These are phyloP conservation scores for Andrena praecox DNA, from an alignment of 2,888 invertebrate species.

Conservation along the genomic window DNA sequence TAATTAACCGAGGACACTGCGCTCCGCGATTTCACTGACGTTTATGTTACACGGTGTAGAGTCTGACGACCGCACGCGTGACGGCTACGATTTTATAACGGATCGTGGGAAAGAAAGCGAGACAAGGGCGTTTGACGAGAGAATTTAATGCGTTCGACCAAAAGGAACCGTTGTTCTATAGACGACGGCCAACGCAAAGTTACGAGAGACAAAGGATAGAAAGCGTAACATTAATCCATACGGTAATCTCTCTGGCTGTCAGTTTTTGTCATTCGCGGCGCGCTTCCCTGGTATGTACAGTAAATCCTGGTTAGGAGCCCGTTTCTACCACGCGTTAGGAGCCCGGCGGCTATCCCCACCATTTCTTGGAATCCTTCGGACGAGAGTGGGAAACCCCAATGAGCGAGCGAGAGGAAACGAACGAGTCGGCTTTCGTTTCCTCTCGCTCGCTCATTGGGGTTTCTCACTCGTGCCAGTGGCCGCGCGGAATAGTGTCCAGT, in stretches of 20 bases:
- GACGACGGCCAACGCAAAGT: neutral
- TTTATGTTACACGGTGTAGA: neutral
- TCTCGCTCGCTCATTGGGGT: too few species aligned
- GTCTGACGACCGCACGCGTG: too few species aligned
- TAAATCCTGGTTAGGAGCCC: too few species aligned
- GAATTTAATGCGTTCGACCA: constrained; percentile 8
- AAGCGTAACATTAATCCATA: constrained; percentile 31
- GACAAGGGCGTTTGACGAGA: neutral
- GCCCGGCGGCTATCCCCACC: too few species aligned
- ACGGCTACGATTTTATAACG: neutral
- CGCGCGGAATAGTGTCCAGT: too few species aligned
- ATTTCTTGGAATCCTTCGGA: too few species aligned
- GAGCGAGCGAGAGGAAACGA: too few species aligned
- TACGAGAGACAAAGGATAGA: constrained; percentile 23
- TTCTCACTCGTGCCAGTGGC: too few species aligned
- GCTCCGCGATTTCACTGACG: neutral
- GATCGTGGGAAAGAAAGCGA: constrained; percentile 6
- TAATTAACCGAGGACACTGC: neutral
- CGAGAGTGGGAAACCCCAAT: too few species aligned
- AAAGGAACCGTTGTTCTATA: neutral
- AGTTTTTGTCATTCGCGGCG: constrained; percentile 49
- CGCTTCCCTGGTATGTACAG: constrained; percentile 27
- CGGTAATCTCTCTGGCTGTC: constrained; percentile 47
- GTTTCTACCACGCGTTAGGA: too few species aligned
- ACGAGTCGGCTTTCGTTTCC: too few species aligned